Base-by-base conservation (phyloP, 2,113 vertebrate species). In the Reinhardtius hippoglossoides region DNA sequence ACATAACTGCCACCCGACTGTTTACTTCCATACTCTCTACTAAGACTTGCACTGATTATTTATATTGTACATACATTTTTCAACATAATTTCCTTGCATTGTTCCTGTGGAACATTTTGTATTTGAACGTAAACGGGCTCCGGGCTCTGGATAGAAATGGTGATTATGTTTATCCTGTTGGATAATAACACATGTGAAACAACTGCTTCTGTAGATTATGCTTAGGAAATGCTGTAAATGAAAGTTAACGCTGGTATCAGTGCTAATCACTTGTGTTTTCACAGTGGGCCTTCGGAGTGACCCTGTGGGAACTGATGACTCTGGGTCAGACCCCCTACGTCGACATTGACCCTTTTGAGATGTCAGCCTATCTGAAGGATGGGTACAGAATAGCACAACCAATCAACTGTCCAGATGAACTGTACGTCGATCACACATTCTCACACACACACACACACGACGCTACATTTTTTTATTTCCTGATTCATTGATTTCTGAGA, bases 371-470 rank as follows among this genome's bases (percentile, higher is more conserved):
- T 91, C 93, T 99, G 88, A 99, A 99, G 91, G 98, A 99, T 2
- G 98, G 98, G 46, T 99, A 98, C 94, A 95, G 97, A 86, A 99
- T 99, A 96, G 97, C 98, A 87, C 98, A 99, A 82, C 98, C 98
- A 14, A 99, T 99, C 95, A 99, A 99, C 94, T 99, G 98, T 86
- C 98, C 98, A 0, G 98, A 99, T 87, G 98, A 99, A 90, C 94
- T 99, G 98, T 99, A 92, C 92, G 97, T 96, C 24, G 0, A 35
- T 42, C 24, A 15, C 55, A 61, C 52, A 48, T 2, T 16, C 3
- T n/a, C 1, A 60, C 20, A 66, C 37, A 63, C 27, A 26, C 40
- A 64, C 20, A 66, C 37, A 63, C 27, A 26, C 40, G 35, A 6
- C 7, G 6, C 46, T 5, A 6, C 26, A 20, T 57, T 62, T 52